Evolutionary conservation across 92 coral and sea anemone species (phyloP).

Genomic region (Heteractis magnifica): DNA sequence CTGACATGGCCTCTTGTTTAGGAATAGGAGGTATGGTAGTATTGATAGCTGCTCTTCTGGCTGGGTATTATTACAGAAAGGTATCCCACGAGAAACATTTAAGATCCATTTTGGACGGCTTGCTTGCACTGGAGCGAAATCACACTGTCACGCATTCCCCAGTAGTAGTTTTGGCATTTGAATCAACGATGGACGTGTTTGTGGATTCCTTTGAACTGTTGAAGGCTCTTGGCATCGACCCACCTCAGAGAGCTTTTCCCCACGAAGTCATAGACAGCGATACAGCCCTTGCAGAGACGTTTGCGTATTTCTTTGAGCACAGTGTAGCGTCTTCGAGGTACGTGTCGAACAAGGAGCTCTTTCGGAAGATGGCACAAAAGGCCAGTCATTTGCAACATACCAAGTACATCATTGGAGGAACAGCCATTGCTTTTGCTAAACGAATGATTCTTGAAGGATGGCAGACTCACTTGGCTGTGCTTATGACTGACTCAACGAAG

Average conservation of each 20-base stretch:
- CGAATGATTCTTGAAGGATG: slow-evolving; percentile 72
- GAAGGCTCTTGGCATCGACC: slow-evolving; percentile 56
- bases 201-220: slow-evolving; percentile 64
- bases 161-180: slow-evolving; percentile 66
- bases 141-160: slow-evolving; percentile 55
- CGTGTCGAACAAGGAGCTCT: slow-evolving; percentile 64
- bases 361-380: slow-evolving; percentile 52
- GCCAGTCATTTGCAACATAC: slow-evolving; percentile 55
- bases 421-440: slow-evolving; percentile 65
- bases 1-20: slow-evolving; percentile 22
- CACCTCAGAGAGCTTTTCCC: slow-evolving; percentile 69
- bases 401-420: slow-evolving; percentile 71
- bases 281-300: slow-evolving; percentile 74
- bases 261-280: slow-evolving; percentile 73
- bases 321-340: slow-evolving; percentile 91
- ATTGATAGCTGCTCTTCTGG: slow-evolving; percentile 38
- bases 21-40: slow-evolving; percentile 17
- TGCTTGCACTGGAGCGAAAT: slow-evolving; percentile 57
- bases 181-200: slow-evolving; percentile 67
- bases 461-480: slow-evolving; percentile 66
- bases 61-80: slow-evolving; percentile 69
- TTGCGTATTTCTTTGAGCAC: slow-evolving; percentile 83
- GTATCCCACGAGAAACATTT: slow-evolving; percentile 54
- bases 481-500: slow-evolving; percentile 45
- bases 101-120: slow-evolving; percentile 63